A percentile compares a stretch with the other conserved stretches of the same genome.
phyloP scores from a whole-genome alignment of 2,797 vertebrate species.

The Rhinophrynus dorsalis region DNA sequence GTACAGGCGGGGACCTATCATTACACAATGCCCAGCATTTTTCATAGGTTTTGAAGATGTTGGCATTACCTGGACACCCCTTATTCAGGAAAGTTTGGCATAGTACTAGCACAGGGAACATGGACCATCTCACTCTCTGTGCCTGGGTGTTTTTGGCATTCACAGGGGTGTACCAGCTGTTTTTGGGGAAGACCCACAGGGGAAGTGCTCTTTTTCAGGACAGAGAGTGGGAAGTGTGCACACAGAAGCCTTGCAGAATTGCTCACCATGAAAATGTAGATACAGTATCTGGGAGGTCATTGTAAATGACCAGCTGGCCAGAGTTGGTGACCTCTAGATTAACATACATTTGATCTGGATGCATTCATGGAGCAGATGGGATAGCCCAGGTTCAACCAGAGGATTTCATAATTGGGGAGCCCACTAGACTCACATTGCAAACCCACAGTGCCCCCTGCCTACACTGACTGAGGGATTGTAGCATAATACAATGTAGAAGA shows the following conservation, averaged over 20 bases:
- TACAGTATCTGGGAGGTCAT: conserved; percentile 83
- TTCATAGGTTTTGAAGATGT: conserved; percentile 88
- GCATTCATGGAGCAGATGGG: conserved; percentile 84
- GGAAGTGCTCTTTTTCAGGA: conserved; percentile 74
- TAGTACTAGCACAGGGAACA: conserved; percentile 84
- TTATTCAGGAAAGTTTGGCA: conserved; percentile 77
- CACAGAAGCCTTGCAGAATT: conserved; percentile 83
- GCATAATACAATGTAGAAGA: conserved; percentile 85
- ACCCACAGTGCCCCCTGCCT: conserved; percentile 84
- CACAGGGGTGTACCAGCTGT: conserved; percentile 66
- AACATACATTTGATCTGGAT: conserved; percentile 95
- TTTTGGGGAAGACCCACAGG: conserved; percentile 61
- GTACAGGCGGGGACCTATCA: conserved; percentile 75
- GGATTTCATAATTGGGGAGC: conserved; percentile 82
- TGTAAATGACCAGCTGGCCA: conserved; percentile 94
- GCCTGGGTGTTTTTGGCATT: conserved; percentile 79
- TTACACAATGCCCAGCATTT: conserved; percentile 85
- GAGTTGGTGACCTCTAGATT: conserved; percentile 96
- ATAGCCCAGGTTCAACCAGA: conserved; percentile 94
- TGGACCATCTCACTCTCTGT: conserved; percentile 69
- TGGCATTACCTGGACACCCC: conserved; percentile 79
- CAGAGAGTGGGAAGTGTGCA: conserved; percentile 89
- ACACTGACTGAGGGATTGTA: conserved; percentile 85
- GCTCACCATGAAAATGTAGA: conserved; percentile 89
- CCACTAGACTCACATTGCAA: conserved; percentile 90